Conservation (phyloP, 2,113 vertebrate genomes). For the Pongo pygmaeus region DNA sequence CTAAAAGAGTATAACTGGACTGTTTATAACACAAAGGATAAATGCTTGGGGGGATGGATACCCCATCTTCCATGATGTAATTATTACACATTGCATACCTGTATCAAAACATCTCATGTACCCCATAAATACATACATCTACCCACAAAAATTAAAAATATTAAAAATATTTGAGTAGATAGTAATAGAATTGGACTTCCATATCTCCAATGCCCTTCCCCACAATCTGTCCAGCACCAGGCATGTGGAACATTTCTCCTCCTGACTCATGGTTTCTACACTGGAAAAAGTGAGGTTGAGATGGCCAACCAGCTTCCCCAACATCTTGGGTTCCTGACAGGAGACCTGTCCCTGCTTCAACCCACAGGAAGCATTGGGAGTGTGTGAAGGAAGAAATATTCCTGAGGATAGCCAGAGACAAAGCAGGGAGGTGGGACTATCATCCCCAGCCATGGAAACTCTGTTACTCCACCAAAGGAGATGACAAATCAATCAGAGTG, state of each 20-base stretch:
- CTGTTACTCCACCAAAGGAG: not conserved
- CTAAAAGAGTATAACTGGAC: too few species aligned
- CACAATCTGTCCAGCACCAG: not conserved
- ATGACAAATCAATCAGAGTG: not conserved
- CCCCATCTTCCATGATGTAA: too few species aligned
- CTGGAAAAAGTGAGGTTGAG: not conserved
- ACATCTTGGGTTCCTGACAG: not conserved
- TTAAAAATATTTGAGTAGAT: not conserved
- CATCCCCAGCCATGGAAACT: not conserved
- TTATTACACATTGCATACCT: too few species aligned
- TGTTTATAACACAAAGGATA: too few species aligned
- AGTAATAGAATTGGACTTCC: not conserved
- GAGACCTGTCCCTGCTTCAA: not conserved
- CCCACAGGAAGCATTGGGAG: not conserved
- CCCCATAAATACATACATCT: too few species aligned
- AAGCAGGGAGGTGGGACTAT: not conserved
- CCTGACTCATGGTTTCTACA: not conserved
- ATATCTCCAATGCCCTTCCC: not conserved
- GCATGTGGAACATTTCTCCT: not conserved
- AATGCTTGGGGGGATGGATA: too few species aligned
- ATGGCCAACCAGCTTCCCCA: not conserved
- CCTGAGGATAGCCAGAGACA: not conserved
- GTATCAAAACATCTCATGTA: too few species aligned
- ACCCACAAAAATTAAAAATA: too few species aligned
- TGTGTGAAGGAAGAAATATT: not conserved